Evolutionary conservation across 1,140 invertebrate genomes (phyloP), one percentile per base, ranked within the genome.

Genomic region (Eumaeus atala): DNA sequence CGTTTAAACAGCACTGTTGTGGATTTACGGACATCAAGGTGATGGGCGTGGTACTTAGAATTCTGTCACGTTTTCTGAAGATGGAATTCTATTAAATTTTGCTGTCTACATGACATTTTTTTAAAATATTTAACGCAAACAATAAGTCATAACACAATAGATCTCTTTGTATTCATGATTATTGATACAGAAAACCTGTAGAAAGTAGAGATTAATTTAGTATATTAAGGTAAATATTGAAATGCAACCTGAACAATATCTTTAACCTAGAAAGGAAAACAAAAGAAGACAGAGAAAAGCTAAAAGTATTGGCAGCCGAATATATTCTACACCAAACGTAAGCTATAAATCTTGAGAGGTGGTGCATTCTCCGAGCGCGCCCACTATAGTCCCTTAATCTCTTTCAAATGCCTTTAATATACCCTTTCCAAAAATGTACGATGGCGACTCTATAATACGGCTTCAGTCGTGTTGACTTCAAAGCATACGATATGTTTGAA

Each of bases 251-350:
- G 35, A 37, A 44, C 14, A 16, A 8, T 16, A 14, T 44, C 12
- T 44, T 16, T 14, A 44, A 16, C 2, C 21, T 2, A 6, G 21
- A 40, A 40, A 40, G 16, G 40, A 14, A 44, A 44, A 44, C 40
- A 44, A 44, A 28, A 16, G 40, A 6, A 16, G 14, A 44, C 12
- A 40, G 38, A 17, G 12, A 40, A 28, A 17, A 9, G 12, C 40
- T 44, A 44, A 44, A 44, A 44, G 40, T 44, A 44, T 44, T 44
- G 40, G 40, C 40, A 44, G 17, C 14, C 12, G 40, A 44, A 44
- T 16, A 44, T 17, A 44, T 17, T 44, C 17, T 9, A 14, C 16
- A 16, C 40, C 14, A 28, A 28, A 28, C 21, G 21, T 28, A 28
- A 28, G 21, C 14, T 44, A 44, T 44, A 44, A 44, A 44, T 44